phyloP scores from a whole-genome alignment of 1,140 invertebrate species.

The Penaeus indicus region DNA sequence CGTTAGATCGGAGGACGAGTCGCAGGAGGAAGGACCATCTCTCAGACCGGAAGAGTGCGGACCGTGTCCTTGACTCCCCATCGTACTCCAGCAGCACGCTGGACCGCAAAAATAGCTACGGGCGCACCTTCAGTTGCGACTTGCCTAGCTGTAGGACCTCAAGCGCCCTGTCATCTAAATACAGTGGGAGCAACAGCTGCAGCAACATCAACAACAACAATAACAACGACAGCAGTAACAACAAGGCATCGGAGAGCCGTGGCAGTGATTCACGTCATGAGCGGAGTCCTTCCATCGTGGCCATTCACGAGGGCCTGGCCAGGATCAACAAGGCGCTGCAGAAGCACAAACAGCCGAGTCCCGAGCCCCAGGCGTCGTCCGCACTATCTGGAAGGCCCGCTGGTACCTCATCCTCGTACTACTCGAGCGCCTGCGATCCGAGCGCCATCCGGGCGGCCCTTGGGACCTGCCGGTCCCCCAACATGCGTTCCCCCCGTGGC shows the following conservation, averaged over 20 bases:
- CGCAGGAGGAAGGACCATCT: conserved; percentile 45
- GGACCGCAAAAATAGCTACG: conserved; percentile 40
- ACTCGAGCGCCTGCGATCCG: neutral
- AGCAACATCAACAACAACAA: conserved; percentile 1
- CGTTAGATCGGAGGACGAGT: conserved; percentile 38
- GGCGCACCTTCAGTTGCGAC: conserved; percentile 52
- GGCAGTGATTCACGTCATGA: conserved; percentile 38
- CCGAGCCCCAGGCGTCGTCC: too few species aligned
- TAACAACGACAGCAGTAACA: conserved; percentile 4
- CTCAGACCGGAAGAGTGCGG: conserved; percentile 36
- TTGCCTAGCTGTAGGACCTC: conserved; percentile 36
- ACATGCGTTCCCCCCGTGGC: neutral
- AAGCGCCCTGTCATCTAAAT: too few species aligned
- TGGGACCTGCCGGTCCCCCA: neutral
- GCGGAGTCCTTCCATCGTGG: conserved; percentile 47
- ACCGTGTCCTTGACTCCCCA: conserved; percentile 22
- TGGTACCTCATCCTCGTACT: conserved; percentile 5
- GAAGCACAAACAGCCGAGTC: conserved; percentile 33
- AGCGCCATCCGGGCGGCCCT: conserved; percentile 15
- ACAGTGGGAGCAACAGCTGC: conserved; percentile 3
- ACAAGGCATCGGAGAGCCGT: neutral
- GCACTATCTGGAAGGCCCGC: too few species aligned
- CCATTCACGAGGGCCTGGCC: conserved; percentile 63
- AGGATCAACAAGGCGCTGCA: conserved; percentile 61
- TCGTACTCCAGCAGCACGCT: neutral